Percentiles rank a stretch among this genome's conserved stretches.
phyloP scores from a whole-genome alignment of 2,888 invertebrate genomes.

The Lutraria lutraria region DNA sequence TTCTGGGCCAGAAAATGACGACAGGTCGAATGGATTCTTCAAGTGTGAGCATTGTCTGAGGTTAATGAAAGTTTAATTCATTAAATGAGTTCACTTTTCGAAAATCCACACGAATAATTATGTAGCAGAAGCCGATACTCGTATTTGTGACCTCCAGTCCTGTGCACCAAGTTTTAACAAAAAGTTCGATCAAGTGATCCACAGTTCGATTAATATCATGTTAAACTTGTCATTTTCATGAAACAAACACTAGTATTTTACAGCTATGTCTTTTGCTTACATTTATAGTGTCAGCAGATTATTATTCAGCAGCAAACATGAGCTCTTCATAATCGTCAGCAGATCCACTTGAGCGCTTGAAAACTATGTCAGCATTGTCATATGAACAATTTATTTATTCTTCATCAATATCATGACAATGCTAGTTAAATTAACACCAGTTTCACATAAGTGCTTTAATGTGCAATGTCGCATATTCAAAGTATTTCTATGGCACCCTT shows the following conservation, averaged over 20 bases:
- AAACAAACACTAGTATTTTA: background rate
- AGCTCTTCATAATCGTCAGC: background rate
- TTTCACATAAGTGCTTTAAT: conserved; percentile 1
- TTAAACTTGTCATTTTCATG: background rate
- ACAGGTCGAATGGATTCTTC: background rate
- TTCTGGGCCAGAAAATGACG: background rate
- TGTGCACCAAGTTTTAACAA: conserved; percentile 7
- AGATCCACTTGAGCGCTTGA: background rate
- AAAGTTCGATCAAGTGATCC: background rate
- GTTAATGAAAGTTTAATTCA: background rate
- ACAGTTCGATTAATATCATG: background rate
- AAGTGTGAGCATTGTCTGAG: conserved; percentile 8
- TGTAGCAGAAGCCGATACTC: background rate
- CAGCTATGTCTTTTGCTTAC: background rate
- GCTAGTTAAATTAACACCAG: background rate
- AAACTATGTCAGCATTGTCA: background rate
- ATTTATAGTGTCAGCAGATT: background rate
- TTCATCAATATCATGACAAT: background rate
- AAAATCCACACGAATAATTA: conserved; percentile 11
- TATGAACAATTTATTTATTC: background rate
- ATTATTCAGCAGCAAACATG: background rate
- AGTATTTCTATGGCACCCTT: conserved; percentile 27
- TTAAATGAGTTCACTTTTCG: background rate
- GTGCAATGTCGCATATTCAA: background rate
- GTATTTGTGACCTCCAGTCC: conserved; percentile 12